Conservation (phyloP, 35 echinoderm and acorn worm genomes). For the Apostichopus parvimensis region DNA sequence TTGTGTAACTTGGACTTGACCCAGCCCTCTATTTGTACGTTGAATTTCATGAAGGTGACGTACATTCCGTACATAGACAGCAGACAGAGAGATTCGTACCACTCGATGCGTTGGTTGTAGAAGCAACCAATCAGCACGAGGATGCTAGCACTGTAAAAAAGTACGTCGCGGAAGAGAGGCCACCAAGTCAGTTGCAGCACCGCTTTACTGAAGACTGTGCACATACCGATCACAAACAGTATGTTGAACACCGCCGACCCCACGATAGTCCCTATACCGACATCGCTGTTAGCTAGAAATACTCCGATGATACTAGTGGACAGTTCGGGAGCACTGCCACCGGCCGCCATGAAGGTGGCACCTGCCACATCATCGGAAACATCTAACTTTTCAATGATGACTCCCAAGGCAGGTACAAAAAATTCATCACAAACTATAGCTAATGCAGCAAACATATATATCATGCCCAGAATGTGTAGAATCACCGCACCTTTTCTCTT, state of each 20-base stretch:
- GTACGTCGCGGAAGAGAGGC: conserved; percentile 91
- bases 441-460: conserved; percentile 97
- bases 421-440: conserved; percentile 99
- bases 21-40: conserved; percentile 72
- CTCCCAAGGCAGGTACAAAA: conserved; percentile 88
- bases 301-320: conserved; percentile 95
- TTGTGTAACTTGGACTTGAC: conserved; percentile 85
- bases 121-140: conserved; percentile 73
- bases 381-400: conserved; percentile 82
- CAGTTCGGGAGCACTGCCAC: conserved; percentile 95
- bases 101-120: conserved; percentile 60
- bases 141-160: conserved; percentile 90
- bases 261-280: conserved; percentile 94
- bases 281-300: conserved; percentile 80
- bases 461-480: conserved; percentile 77
- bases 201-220: conserved; percentile 82
- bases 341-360: conserved; percentile 98
- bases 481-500: conserved; percentile 74
- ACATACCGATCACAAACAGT: conserved; percentile 99
- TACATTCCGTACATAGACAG: conserved; percentile 80
- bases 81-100: conserved; percentile 85
- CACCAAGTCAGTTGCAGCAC: conserved; percentile 96
- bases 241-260: conserved; percentile 99
- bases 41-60: conserved; percentile 99
- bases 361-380: conserved; percentile 98